Conservation (phyloP, 2,888 invertebrate genomes). For the Pecten maximus region DNA sequence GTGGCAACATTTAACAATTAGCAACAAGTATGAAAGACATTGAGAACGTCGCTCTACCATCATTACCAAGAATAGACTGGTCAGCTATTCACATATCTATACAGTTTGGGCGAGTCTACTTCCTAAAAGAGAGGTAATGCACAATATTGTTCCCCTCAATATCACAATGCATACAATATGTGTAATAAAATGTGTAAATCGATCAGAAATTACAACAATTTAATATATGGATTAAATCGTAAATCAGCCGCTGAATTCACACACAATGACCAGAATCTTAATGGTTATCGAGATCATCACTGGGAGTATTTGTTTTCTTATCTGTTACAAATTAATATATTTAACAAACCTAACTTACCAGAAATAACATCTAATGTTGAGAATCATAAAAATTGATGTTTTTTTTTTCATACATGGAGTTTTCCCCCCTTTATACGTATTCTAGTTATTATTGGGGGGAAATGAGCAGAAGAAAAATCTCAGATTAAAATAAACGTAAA, state of each 20-base stretch:
- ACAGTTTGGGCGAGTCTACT: not conserved
- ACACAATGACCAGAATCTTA: not conserved
- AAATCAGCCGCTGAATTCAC: not conserved
- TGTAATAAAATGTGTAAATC: not conserved
- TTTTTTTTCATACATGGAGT: too few relatives aligned
- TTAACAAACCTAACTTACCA: too few relatives aligned
- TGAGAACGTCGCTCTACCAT: not conserved
- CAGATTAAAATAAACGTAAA: too few relatives aligned
- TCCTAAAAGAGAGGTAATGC: not conserved
- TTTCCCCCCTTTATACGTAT: too few relatives aligned
- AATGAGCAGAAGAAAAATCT: too few relatives aligned
- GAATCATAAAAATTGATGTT: too few relatives aligned
- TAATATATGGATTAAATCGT: not conserved
- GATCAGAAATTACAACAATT: not conserved
- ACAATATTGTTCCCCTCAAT: not conserved
- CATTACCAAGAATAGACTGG: slow-evolving; percentile 17
- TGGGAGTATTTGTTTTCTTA: not conserved
- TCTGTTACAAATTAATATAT: not conserved
- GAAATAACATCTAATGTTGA: too few relatives aligned
- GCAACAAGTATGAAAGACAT: not conserved
- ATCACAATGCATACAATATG: not conserved
- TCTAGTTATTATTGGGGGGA: too few relatives aligned
- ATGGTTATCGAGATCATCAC: not conserved
- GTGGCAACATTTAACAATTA: not conserved
- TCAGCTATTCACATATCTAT: not conserved